Evolutionary conservation across 2,113 vertebrate genomes (phyloP), one percentile per base, ranked within the genome.

Genomic region (Psilopsiagon aymara): DNA sequence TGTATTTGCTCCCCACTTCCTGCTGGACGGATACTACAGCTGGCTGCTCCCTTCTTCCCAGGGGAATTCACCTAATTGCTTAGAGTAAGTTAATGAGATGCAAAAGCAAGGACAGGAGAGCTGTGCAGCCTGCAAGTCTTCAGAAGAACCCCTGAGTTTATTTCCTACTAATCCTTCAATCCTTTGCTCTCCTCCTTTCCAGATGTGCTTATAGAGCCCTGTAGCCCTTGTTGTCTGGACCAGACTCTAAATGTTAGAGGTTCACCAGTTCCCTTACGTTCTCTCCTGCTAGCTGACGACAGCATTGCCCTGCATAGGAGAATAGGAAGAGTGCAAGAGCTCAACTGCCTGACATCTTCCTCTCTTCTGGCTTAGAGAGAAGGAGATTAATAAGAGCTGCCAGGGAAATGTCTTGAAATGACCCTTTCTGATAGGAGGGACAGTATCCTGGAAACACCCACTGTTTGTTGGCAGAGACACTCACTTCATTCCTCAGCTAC

Each of bases 391-490:
- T 68, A 67, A 90, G 90, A 94, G 79, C 82, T 86, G 81, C 57
- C 90, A 92, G 63, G 91, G 73, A 86, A 95, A 74, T 88, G 84
- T 73, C 74, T 94, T 52, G 63, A 77, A 94, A 90, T 78, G 76
- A 95, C 92, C 82, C 86, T 87, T 94, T 91, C 75, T 90, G 74
- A 88, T 60, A 86, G 82, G 66, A 77, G 43, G 91, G 70, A 60
- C 62, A 69, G 53, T n/a, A 90, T 94, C 73, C 76, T 95, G 95
- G 79, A 92, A 95, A 96, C 69, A 73, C 55, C 73, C 79, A 52
- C 84, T 60, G 43, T 31, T 92, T 87, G 19, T 75, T 89, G 87
- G 96, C 92, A 91, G 29, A 75, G n/a, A 73, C n/a, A 67, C 43
- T 82, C 17, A 17, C 29, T 94, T 75, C 73, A 43, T 87, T 92